These are phyloP conservation scores for Platichthys stellatus DNA, from an alignment of 2,113 vertebrate genomes.

Conservation along the genomic window DNA sequence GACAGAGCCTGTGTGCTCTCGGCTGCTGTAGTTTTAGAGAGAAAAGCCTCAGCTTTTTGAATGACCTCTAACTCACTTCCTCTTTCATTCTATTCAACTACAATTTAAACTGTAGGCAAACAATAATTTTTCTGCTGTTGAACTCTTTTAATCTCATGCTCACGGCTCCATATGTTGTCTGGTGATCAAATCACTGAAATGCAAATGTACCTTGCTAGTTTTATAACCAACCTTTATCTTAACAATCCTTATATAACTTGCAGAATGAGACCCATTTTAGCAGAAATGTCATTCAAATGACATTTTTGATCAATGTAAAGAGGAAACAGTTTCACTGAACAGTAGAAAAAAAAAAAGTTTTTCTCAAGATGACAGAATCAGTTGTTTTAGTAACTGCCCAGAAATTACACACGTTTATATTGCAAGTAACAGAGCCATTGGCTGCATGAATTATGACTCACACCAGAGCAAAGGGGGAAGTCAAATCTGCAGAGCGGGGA, in stretches of 20 bases:
- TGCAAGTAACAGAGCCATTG: not conserved
- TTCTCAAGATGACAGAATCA: no score
- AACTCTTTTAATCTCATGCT: slow-evolving; percentile 1
- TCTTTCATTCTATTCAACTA: not conserved
- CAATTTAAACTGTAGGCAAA: not conserved
- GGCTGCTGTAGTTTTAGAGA: slow-evolving; percentile 4
- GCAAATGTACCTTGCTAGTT: not conserved
- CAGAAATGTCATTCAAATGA: no score
- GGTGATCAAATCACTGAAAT: not conserved
- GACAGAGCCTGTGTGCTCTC: not conserved
- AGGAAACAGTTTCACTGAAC: no score
- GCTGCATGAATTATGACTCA: not conserved
- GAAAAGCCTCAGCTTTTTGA: not conserved
- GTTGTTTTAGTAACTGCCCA: no score
- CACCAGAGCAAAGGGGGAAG: not conserved
- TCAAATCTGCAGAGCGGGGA: not conserved
- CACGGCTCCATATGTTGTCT: not conserved
- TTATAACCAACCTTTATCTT: no score
- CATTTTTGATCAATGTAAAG: no score
- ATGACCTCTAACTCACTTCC: not conserved
- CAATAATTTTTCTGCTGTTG: not conserved
- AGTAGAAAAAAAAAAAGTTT: no score
- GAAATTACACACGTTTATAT: not conserved
- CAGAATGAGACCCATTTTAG: not conserved
- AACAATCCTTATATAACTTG: not conserved